Percentiles rank a stretch among this genome's conserved stretches.
These are phyloP conservation scores for Melipona beecheii DNA, from an alignment of 2,888 invertebrate species.

Conservation along the genomic window DNA sequence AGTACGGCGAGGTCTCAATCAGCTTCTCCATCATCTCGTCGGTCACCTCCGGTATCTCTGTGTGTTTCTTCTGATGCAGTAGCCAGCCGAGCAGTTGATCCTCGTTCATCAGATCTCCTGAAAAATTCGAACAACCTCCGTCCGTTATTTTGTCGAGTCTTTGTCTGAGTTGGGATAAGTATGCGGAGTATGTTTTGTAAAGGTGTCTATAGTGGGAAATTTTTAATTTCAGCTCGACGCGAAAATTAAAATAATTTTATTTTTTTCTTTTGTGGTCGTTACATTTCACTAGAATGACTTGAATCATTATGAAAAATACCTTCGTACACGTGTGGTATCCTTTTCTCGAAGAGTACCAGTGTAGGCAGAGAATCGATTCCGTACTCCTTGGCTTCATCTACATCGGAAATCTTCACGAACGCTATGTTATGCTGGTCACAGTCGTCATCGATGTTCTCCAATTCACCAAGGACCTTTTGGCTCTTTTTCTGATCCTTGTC, in stretches of 20 bases:
- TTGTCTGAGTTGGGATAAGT: background rate
- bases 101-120: conserved; percentile 94
- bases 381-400: conserved; percentile 94
- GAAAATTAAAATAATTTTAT: background rate
- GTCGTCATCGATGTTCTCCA: conserved; percentile 97
- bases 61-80: conserved; percentile 94
- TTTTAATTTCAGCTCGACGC: background rate
- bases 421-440: conserved; percentile 96
- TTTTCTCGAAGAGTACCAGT: conserved; percentile 90
- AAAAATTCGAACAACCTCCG: background rate
- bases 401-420: conserved; percentile 96
- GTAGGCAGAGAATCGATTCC: conserved; percentile 93
- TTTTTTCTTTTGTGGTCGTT: background rate
- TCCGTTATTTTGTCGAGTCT: background rate
- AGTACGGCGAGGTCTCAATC: conserved; percentile 91
- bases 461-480: conserved; percentile 91
- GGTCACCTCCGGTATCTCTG: conserved; percentile 96
- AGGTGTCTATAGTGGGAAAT: background rate
- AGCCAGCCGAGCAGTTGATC: conserved; percentile 96
- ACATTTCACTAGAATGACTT: background rate
- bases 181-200: too few species aligned
- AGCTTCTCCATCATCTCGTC: conserved; percentile 97
- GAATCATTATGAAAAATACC: conserved; percentile 76
- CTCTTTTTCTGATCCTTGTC: conserved; percentile 96
- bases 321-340: conserved; percentile 87